phyloP scores from a whole-genome alignment of 2,888 invertebrate species.

The Anagyrus pseudococci region DNA sequence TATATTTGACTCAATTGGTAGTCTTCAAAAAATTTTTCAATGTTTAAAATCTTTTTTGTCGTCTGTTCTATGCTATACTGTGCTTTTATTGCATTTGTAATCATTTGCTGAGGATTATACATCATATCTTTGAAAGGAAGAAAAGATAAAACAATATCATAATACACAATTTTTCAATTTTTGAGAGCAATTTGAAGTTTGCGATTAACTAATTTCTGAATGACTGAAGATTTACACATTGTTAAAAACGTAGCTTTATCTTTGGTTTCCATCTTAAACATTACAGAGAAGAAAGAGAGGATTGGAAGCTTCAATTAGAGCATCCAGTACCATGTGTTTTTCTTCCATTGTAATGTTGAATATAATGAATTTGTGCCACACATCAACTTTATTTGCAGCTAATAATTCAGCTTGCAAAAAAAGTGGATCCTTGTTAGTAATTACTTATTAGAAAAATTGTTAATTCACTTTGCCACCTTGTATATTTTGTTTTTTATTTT shows the following conservation, averaged over 20 bases:
- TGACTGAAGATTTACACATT: slow-evolving; percentile 46
- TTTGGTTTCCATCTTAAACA: slow-evolving; percentile 47
- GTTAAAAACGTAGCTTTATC: slow-evolving; percentile 52
- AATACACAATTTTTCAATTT: slow-evolving; percentile 43
- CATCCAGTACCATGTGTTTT: slow-evolving; percentile 46
- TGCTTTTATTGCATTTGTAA: slow-evolving; percentile 48
- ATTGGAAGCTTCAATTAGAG: slow-evolving; percentile 45
- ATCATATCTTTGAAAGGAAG: slow-evolving; percentile 45
- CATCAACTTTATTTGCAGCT: slow-evolving; percentile 50
- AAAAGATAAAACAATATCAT: slow-evolving; percentile 56
- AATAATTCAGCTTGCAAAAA: slow-evolving; percentile 46
- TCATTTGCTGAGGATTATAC: too few relatives aligned
- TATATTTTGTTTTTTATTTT: too few relatives aligned
- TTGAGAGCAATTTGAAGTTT: slow-evolving; percentile 45
- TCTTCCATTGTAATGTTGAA: slow-evolving; percentile 45
- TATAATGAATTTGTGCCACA: slow-evolving; percentile 58
- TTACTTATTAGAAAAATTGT: too few relatives aligned
- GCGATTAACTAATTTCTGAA: slow-evolving; percentile 49
- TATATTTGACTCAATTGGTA: slow-evolving; percentile 49
- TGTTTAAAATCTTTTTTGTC: slow-evolving; percentile 47
- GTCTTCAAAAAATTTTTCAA: slow-evolving; percentile 54
- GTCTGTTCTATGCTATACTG: slow-evolving; percentile 46
- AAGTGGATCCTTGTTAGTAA: slow-evolving; percentile 49
- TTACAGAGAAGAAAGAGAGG: slow-evolving; percentile 53
- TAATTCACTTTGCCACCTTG: too few relatives aligned